Evolutionary conservation across 2,113 vertebrate species (phyloP), one percentile per base, ranked within the genome.

Genomic region (Festucalex cinctus): DNA sequence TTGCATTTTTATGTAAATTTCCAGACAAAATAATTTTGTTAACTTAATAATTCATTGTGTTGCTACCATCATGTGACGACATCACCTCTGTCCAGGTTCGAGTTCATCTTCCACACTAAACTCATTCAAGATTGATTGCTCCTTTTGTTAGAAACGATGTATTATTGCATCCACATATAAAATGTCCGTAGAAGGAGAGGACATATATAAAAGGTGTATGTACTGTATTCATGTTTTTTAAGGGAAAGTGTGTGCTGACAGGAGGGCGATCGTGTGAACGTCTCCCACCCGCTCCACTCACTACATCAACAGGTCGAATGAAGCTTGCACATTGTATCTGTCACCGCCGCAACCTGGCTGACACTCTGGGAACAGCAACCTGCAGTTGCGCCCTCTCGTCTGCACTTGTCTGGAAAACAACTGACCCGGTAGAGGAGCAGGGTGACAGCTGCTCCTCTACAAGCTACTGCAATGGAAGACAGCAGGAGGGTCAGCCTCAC

Each of bases 361-460:
- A 84, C 87, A 79, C 84, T 85, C 79, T 82, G 74, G 70, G 80
- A 85, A 76, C 79, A 73, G 76, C 44, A 73, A 69, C 72, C 76
- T 65, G 65, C 87, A 91, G 89, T 88, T 89, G 85, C 81, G 88
- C 76, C 70, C 44, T 49, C 81, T 83, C 81, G 73, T 79, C 82
- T 39, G 26, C 84, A 78, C 86, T 80, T 85, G 85, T 88, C 88
- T 51, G 6, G 68, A 77, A 83, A 88, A 83, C 89, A 88, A 85
- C 83, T 88, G 86, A 84, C 83, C 79, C 79, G 86, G 81, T 39
- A 78, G 83, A 83, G 8, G 76, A 82, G 73, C 75, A 54, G 67
- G 71, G 72, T 68, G 81, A 85, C 90, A 91, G 89, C 85, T 91
- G 89, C 78, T 66, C 36, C 76, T 73, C 77, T 57, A 83, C 83